Base-by-base conservation (phyloP, 2,888 invertebrate genomes). In the Aleiodes testaceus region DNA sequence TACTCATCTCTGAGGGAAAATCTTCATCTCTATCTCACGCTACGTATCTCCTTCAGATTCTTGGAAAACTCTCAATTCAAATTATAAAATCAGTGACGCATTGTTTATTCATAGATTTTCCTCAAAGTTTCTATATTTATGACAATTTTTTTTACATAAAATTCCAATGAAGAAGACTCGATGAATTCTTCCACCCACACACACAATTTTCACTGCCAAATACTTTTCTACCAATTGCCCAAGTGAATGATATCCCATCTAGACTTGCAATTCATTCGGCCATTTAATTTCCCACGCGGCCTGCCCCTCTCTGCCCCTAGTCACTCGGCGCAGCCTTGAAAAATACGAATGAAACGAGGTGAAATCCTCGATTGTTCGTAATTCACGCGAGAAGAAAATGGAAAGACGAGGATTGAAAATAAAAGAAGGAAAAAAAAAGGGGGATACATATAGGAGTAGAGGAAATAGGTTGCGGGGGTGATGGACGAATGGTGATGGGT, bases 401-500 rank as follows among this genome's bases (percentile, higher is more conserved):
- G 53, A 1, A 22, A 22, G 26, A 26, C 12, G 26, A 53, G 26
- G 26, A 12, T 26, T 26, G 14, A 18, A 50, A 50, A 36, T 36
- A 36, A 36, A 36, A 6, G 36, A 36, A 9, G 36, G 11, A 36
- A 7, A 36, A 36, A 36, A 36, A 7, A 20, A 26, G 20, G 55
- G 55, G 20, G 49, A 44, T 53, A 42, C 12, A 59, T 59, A 44
- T 59, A 16, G 63, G 64, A 55, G 22, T 47, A 14, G 89, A 89
- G 89, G 89, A n/a, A 70, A 70, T 52, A 68, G 66, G 59, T 49
- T 9, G 55, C 55, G 67, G 67, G 22, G 52, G 47, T 53, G 70
- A 63, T 66, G 73, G 69, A 67, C 67, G 67, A 55, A 65, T 89
- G 89, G 89, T 88, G 86, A 89, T 85, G 88, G 88, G 88, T 89